Base-by-base conservation (phyloP, 1,140 invertebrate genomes). In the Drosophila leontia region DNA sequence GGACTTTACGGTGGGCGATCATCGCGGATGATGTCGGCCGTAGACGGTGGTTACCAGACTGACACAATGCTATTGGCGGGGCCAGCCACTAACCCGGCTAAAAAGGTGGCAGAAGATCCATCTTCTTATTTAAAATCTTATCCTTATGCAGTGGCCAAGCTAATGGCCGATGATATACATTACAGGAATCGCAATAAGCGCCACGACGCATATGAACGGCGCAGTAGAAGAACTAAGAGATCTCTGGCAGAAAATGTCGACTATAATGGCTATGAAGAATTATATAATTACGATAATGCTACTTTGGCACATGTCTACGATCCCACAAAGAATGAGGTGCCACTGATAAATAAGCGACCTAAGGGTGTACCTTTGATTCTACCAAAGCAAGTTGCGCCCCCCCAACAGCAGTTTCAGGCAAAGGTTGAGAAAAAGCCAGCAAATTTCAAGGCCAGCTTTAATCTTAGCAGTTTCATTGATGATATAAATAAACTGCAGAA, bases 61-160 rank as follows among this genome's bases (percentile, higher is more conserved):
- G 45, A 47, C 45, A 47, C 45, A 15, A 23, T 26, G 23, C 12
- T 29, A 29, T 29, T 29, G 26, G 0, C 26, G 26, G 26, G 26
- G 26, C 26, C 26, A 6, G 26, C 26, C 26, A 42, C 15, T 17
- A 42, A 7, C 1, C 15, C n/a, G 15, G 15, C 7, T 4, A 4
- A 5, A n/a, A 26, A 26, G 7, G 2, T 15, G 23, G 0, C 19
- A 0, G 39, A 17, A n/a, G 6, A 11, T 3, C 19, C 13, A n/a
- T 5, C 37, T 44, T 35, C 42, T 11, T n/a, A 7, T 26, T 23
- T 48, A 4, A 57, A 45, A 15, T 48, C 47, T 7, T 75, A 79
- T 57, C 17, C 80, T 2, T 75, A 84, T 57, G 81, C 78, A 2
- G 70, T 84, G 41, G 69, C 84, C 19, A 90, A 85, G 34, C 26